phyloP scores from a whole-genome alignment of 2,888 invertebrate genomes.

The Invenusta paracnida region DNA sequence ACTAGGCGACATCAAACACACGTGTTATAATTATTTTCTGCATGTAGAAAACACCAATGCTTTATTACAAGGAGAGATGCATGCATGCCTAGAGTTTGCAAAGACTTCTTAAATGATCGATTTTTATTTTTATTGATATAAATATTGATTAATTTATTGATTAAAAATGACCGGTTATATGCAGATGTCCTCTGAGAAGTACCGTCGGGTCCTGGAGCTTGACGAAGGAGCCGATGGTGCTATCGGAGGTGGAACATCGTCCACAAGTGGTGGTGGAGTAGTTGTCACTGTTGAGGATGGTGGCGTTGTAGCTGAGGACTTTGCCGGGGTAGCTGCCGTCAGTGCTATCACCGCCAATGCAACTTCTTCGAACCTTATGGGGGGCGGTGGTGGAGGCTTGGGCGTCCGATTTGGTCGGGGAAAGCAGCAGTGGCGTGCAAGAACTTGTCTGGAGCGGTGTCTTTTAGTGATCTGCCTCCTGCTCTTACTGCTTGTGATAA shows the following conservation, averaged over 20 bases:
- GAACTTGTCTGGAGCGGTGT: background rate
- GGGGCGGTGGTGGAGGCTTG: background rate
- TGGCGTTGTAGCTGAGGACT: background rate
- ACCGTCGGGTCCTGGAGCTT: slow-evolving; percentile 8
- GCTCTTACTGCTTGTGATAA: background rate
- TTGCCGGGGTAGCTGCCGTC: background rate
- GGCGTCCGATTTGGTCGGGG: background rate
- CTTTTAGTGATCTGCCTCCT: background rate
- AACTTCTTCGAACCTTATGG: too few species aligned
- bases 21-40: too few species aligned
- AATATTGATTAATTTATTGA: background rate
- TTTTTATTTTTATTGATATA: background rate
- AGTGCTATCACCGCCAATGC: background rate
- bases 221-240: background rate
- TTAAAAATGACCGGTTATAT: background rate
- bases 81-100: too few species aligned
- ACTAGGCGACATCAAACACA: too few species aligned
- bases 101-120: too few species aligned
- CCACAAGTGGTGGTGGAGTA: background rate
- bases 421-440: background rate
- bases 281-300: background rate
- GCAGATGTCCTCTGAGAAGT: slow-evolving; percentile 25
- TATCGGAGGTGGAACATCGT: background rate
- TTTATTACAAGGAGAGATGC: too few species aligned
- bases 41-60: too few species aligned